Evolutionary conservation across 2,888 invertebrate genomes (phyloP).

Genomic region (Ceriagrion tenellum): DNA sequence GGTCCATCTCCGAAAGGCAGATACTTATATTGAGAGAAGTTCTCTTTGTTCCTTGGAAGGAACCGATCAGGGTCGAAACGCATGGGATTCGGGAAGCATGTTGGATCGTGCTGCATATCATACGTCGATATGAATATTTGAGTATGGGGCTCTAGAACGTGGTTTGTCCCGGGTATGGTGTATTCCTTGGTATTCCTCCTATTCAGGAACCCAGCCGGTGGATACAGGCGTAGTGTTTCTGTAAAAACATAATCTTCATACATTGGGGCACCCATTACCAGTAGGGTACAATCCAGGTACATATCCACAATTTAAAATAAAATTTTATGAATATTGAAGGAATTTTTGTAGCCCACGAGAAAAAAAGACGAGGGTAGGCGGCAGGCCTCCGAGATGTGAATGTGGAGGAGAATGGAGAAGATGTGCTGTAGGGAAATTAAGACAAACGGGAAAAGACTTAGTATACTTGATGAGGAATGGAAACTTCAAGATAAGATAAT

Average conservation of each 20-base stretch:
- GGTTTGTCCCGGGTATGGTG: slow-evolving; percentile 72
- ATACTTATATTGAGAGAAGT: slow-evolving; percentile 78
- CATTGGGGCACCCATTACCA: too few relatives aligned
- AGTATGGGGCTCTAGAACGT: slow-evolving; percentile 77
- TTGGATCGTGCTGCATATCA: slow-evolving; percentile 79
- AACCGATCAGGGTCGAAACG: slow-evolving; percentile 80
- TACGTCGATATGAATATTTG: slow-evolving; percentile 77
- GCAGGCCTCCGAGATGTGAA: too few relatives aligned
- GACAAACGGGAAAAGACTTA: too few relatives aligned
- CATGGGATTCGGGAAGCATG: slow-evolving; percentile 80
- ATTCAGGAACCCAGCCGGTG: slow-evolving; percentile 68
- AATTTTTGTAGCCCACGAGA: too few relatives aligned
- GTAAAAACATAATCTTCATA: background rate
- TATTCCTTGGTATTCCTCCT: slow-evolving; percentile 70
- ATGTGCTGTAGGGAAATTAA: too few relatives aligned
- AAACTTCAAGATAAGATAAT: too few relatives aligned
- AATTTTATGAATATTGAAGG: too few relatives aligned
- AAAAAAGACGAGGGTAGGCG: too few relatives aligned
- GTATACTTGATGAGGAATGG: too few relatives aligned
- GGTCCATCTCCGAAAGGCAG: slow-evolving; percentile 82
- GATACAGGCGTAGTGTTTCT: slow-evolving; percentile 67
- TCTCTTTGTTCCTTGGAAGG: slow-evolving; percentile 80
- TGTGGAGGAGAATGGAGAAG: too few relatives aligned
- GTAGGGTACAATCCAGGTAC: too few relatives aligned
- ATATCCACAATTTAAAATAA: too few relatives aligned